Evolutionary conservation across 2,797 vertebrate species (phyloP).

Genomic region (Enteromius radiatus): DNA sequence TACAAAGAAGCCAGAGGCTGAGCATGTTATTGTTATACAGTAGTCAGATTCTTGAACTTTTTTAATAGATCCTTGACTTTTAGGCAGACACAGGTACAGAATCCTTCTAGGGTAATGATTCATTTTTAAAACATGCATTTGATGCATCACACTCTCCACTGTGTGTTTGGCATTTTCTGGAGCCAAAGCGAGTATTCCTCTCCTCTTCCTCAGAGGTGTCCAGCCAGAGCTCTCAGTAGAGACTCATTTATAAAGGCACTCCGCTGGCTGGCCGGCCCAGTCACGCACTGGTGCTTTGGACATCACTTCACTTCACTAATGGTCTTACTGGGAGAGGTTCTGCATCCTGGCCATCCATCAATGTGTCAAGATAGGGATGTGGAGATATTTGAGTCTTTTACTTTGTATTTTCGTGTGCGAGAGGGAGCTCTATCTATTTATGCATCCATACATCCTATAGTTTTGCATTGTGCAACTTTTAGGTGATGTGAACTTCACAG

Average conservation of each 20-base stretch:
- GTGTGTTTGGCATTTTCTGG: conserved; percentile 9
- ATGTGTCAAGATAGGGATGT: conserved; percentile 75
- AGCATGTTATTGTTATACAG: background rate
- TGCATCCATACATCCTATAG: background rate
- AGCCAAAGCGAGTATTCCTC: conserved; percentile 11
- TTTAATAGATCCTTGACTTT: background rate
- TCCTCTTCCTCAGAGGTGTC: conserved; percentile 32
- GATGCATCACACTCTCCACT: conserved; percentile 3
- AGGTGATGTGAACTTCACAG: background rate
- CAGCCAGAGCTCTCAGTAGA: conserved; percentile 46
- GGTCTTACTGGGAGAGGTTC: conserved; percentile 76
- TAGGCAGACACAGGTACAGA: background rate
- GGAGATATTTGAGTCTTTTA: conserved; percentile 69
- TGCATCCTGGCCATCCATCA: conserved; percentile 77
- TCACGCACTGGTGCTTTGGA: conserved; percentile 78
- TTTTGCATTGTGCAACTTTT: background rate
- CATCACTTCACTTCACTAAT: conserved; percentile 77
- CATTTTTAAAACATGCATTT: background rate
- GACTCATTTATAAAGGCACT: conserved; percentile 47
- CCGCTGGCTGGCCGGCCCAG: conserved; percentile 62
- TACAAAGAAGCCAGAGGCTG: background rate
- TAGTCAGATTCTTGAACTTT: background rate
- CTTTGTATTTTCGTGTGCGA: conserved; percentile 55
- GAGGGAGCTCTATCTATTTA: background rate
- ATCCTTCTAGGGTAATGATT: background rate